Base-by-base conservation (phyloP, 1,140 invertebrate genomes). In the Yoshiicerus persimilis region DNA sequence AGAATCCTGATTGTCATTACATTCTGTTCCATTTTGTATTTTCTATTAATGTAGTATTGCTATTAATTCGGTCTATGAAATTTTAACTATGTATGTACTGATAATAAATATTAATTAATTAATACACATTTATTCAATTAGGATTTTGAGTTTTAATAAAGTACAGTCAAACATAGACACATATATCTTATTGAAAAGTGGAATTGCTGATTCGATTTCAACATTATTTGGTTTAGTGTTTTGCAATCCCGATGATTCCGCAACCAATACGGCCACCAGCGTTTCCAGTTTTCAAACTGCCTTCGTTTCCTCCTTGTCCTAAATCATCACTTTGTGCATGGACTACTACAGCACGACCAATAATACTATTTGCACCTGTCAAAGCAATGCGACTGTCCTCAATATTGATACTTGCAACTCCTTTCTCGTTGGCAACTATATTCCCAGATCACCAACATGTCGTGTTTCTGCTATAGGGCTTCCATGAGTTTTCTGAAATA, bases 371-470 rank as follows among this genome's bases (percentile, higher is more conserved):
- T 38, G 80, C 93, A 91, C 89, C 89, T 86, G 88, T 91, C 10
- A 94, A 89, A 4, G 89, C 87, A 23, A 94, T 92, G 23, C 91
- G 32, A 9, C 88, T 88, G 87, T 94, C 93, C 30, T 83, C 91
- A 38, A 94, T 92, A 16, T 92, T 86, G 27, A 94, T 88, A 13
- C 89, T 89, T 39, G 92, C 93, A 6, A 91, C 86, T 8, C 92
- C 92, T 89, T 92, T 89, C 41, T 83, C 91, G 80, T 91, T 91
- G 87, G 93, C 92, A 36, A 85, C 87, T 13, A 94, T 91, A 91
- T 94, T 94, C 8, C 94, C 94, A 94, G 89, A 90, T 94, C 93
- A 27, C 93, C 93, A 85, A 92, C 92, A 91, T 94, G 93, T 89
- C 93, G 34, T 13, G 36, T 39, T 34, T 75, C 39, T 25, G 88